Base-by-base conservation (phyloP, 2,888 invertebrate genomes). In the Chorisops tibialis region DNA sequence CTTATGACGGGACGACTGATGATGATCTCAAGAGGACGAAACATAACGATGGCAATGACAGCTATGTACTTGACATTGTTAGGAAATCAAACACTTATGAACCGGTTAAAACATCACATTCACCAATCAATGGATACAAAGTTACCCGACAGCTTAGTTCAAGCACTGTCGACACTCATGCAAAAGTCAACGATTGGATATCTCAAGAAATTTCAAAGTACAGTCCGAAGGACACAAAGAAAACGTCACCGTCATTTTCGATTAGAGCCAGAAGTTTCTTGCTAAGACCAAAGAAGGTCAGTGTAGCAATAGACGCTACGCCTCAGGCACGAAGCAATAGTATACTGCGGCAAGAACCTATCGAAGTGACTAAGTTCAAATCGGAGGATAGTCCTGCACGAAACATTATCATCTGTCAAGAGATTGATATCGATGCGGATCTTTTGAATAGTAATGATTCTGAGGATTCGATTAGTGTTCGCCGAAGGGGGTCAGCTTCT, bases 131-230 rank as follows among this genome's bases (percentile, higher is more conserved):
- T 68, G 83, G 84, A 66, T 86, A 85, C 70, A 86, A 87, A 73
- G 76, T 89, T 24, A 82, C 87, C 18, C 77, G 89, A 19, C 88
- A 89, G 74, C 82, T 88, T 71, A 91, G 90, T 5, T 85, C 84
- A 4, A 91, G 90, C 65, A 92, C 92, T 1, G 85, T 93, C 66
- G 92, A 93, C 74, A 89, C 92, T 0, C 88, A 91, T 72, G 88
- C 90, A 12, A 92, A 92, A 81, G 92, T 93, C 1, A 83, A 87
- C 65, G 90, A 92, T 69, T 92, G 93, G 93, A 92, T 93, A 69
- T 85, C 88, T 0, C 87, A 88, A 67, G 89, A 90, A 74, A 86
- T 89, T 37, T 86, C 87, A 68, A 83, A 86, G 72, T 87, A 85
- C 70, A 87, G 87, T 52, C 88, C 88, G 1, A 83, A 82, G 64